Evolutionary conservation across 2,113 vertebrate species (phyloP), one percentile per base, ranked within the genome.

Genomic region (Xiphophorus hellerii): DNA sequence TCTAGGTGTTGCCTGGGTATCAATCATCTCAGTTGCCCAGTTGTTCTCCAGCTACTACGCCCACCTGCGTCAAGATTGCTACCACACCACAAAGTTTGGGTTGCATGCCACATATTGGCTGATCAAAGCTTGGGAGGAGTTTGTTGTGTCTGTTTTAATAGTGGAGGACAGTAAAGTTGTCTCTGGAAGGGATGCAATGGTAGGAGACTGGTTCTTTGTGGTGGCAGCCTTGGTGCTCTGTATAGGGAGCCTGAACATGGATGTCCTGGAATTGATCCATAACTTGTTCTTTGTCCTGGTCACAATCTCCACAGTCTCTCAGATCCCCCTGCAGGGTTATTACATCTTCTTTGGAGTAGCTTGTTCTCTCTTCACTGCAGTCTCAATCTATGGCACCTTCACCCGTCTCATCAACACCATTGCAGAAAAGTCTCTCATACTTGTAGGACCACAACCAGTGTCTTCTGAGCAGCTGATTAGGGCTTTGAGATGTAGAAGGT

Each of bases 161-260:
- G 64, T 64, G n/a, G 48, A 80, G 11, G 37, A 81, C 0, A 75
- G 74, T 17, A 73, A 84, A 35, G 79, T 91, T 54, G 71, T 73
- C 0, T 89, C 88, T 80, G 92, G 76, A 12, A 92, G 95, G 77
- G 73, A 84, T 61, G 74, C 77, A 0, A 96, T 96, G 95, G 89
- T 96, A 2, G 96, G 96, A 2, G 87, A 95, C 13, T 97, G 96
- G 95, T 96, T 97, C 92, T 96, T 97, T 84, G 83, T 97, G 81
- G 88, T 89, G 7, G 83, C 87, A 0, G 93, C 94, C 44, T 84
- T 96, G 63, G 75, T 96, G 69, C 80, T 97, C 0, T 95, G 94
- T 0, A 10, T 95, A 22, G 74, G 94, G 85, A 95, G 96, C 1
- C 77, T 94, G 39, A 96, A 95, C 88, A 96, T 88, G 76, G 95